Conservation (phyloP, 2,888 invertebrate genomes). For the Rhimphoctona megacephalus region DNA sequence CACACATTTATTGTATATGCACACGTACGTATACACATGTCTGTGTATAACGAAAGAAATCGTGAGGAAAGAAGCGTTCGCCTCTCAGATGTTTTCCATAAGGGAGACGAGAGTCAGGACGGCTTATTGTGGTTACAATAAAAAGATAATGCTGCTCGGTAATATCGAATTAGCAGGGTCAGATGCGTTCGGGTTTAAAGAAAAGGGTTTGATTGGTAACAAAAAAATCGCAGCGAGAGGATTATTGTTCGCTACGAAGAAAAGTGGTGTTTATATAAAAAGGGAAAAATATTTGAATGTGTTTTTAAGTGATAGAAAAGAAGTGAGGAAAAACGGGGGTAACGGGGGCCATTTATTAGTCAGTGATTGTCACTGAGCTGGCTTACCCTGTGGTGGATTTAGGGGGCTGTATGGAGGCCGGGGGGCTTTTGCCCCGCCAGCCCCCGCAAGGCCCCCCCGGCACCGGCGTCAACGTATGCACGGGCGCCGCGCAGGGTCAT, state of each 20-base stretch:
- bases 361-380: constrained; percentile 86
- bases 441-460: constrained; percentile 87
- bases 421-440: constrained; percentile 89
- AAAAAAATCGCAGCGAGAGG: constrained; percentile 56
- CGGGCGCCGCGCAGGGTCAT: constrained; percentile 83
- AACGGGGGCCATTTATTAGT: constrained; percentile 69
- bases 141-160: constrained; percentile 76
- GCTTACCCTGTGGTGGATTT: constrained; percentile 86
- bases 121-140: constrained; percentile 65
- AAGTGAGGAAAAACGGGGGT: constrained; percentile 47
- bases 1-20: background rate
- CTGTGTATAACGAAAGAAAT: background rate
- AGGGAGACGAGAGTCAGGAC: constrained; percentile 75
- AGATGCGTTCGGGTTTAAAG: constrained; percentile 64
- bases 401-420: constrained; percentile 93
- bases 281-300: background rate
- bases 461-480: constrained; percentile 83
- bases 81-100: constrained; percentile 76
- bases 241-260: background rate
- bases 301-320: background rate
- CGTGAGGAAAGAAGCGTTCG: constrained; percentile 30
- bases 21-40: constrained; percentile 23
- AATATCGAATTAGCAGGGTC: constrained; percentile 67
- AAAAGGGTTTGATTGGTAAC: constrained; percentile 61
- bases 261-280: background rate